Percentiles rank a stretch among this genome's conserved stretches.
phyloP scores from a whole-genome alignment of 2,113 vertebrate genomes.

The Aptenodytes forsteri region DNA sequence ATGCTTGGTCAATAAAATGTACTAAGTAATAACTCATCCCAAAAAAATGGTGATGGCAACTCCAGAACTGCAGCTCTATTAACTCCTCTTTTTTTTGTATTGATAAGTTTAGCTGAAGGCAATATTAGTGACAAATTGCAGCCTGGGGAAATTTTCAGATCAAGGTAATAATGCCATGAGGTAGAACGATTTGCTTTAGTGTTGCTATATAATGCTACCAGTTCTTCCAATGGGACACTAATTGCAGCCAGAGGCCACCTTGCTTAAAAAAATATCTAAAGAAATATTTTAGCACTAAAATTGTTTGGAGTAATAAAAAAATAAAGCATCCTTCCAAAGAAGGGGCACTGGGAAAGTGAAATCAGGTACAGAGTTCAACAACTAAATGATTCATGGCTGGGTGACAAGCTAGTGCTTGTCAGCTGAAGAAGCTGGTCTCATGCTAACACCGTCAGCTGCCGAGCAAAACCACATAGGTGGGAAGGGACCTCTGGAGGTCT shows the following conservation, averaged over 20 bases:
- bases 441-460: neutral
- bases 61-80: constrained; percentile 57
- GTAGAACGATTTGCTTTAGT: constrained; percentile 59
- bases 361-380: neutral
- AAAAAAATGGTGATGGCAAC: constrained; percentile 16
- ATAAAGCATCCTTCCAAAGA: neutral
- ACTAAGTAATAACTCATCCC: constrained; percentile 43
- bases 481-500: neutral
- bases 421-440: neutral
- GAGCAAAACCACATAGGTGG: rapidly evolving
- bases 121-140: constrained; percentile 60
- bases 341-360: neutral
- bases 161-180: constrained; percentile 58
- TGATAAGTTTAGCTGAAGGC: constrained; percentile 51
- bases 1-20: constrained; percentile 61
- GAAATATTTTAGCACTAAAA: constrained; percentile 59
- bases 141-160: constrained; percentile 61
- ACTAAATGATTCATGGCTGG: neutral
- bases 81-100: neutral
- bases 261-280: constrained; percentile 47
- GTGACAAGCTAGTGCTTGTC: neutral
- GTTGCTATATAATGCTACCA: constrained; percentile 30
- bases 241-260: constrained; percentile 59
- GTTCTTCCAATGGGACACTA: constrained; percentile 47
- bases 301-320: constrained; percentile 25